Conservation (phyloP, 2,797 vertebrate genomes). For the Balearica regulorum region DNA sequence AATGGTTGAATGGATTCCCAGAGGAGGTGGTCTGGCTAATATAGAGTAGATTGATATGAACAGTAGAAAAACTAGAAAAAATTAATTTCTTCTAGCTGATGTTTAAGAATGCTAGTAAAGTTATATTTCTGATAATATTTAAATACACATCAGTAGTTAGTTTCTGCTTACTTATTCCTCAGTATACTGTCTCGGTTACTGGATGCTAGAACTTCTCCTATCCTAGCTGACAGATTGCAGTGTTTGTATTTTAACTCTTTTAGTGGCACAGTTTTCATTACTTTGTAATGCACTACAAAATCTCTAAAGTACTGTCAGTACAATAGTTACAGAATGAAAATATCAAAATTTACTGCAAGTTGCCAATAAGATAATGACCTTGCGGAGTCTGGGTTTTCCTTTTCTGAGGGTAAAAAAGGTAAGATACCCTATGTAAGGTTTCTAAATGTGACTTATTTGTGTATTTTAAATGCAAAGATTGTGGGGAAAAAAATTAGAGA, state of each 20-base stretch:
- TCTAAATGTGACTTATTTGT: background rate
- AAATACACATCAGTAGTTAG: background rate
- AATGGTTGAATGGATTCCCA: background rate
- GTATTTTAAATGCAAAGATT: background rate
- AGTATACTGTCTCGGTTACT: background rate
- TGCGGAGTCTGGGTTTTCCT: background rate
- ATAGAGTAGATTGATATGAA: background rate
- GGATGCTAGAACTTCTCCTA: background rate
- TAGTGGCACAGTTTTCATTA: background rate
- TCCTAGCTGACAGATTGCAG: background rate
- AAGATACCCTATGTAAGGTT: background rate
- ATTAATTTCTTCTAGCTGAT: rapidly evolving
- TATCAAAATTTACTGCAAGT: background rate
- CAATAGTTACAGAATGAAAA: background rate
- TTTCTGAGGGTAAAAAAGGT: background rate
- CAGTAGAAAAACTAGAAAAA: background rate
- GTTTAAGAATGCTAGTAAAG: background rate
- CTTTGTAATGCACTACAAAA: background rate
- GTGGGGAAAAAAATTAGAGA: rapidly evolving
- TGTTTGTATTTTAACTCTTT: background rate
- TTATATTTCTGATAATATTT: background rate
- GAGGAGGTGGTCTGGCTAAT: background rate
- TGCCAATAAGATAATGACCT: background rate
- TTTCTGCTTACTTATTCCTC: background rate
- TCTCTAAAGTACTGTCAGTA: background rate